Percentiles rank a stretch among this genome's conserved stretches.
Conservation (phyloP, 92 coral and sea anemone genomes). For the Plumapathes pennacea region DNA sequence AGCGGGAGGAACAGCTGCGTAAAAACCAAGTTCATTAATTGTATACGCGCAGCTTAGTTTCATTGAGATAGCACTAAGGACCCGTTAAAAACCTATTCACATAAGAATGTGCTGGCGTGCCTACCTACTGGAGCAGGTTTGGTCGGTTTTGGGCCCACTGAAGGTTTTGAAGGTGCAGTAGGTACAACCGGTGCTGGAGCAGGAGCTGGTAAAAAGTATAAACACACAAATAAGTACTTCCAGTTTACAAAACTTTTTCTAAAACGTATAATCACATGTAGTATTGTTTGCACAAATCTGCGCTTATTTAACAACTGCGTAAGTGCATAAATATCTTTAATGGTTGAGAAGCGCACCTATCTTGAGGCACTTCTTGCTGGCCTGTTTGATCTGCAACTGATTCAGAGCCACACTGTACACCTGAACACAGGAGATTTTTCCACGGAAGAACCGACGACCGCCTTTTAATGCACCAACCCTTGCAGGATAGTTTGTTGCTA, state of each 20-base stretch:
- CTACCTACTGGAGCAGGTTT: too few relatives aligned
- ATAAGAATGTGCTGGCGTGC: too few relatives aligned
- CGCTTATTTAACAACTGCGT: neutral
- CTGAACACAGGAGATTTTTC: conserved; percentile 63
- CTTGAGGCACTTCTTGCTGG: conserved; percentile 55
- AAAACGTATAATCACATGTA: too few relatives aligned
- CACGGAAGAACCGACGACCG: conserved; percentile 49
- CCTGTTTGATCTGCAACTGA: conserved; percentile 29
- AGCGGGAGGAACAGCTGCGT: conserved; percentile 50
- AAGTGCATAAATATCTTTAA: neutral
- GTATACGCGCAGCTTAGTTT: too few relatives aligned
- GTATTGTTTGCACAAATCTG: too few relatives aligned
- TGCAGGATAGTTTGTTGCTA: conserved; percentile 43
- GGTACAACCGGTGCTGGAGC: too few relatives aligned
- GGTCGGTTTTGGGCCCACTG: too few relatives aligned
- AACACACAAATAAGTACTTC: too few relatives aligned
- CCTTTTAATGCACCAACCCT: conserved; percentile 49
- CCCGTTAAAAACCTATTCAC: neutral
- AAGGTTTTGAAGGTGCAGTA: too few relatives aligned
- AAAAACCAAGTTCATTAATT: too few relatives aligned
- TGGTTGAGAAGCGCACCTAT: conserved; percentile 24
- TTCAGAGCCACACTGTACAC: conserved; percentile 61
- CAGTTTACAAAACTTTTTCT: too few relatives aligned
- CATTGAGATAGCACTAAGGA: neutral
- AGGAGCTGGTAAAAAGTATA: too few relatives aligned